These are phyloP conservation scores for Euschistus heros DNA, from an alignment of 1,140 invertebrate species.

Conservation along the genomic window DNA sequence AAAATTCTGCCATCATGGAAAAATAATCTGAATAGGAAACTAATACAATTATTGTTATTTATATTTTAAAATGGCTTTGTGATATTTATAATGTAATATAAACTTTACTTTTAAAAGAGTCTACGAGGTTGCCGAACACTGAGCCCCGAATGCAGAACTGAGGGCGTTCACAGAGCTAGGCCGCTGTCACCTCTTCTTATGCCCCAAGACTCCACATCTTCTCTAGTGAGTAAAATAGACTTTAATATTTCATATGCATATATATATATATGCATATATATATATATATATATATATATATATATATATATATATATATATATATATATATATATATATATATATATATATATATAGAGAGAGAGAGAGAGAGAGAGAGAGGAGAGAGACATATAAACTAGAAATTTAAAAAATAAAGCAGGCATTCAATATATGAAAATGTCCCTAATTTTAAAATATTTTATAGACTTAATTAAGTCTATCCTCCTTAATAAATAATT, in stretches of 20 bases:
- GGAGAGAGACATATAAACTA: no score
- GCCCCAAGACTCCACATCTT: conserved; percentile 22
- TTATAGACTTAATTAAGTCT: no score
- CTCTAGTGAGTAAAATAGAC: conserved; percentile 14
- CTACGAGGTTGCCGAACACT: background rate
- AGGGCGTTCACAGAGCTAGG: conserved; percentile 5
- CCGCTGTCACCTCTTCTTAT: conserved; percentile 22
- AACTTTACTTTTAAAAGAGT: background rate
- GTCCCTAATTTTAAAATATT: no score
- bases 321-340: background rate
- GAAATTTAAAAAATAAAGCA: no score
- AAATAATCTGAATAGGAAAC: no score
- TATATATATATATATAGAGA: no score
- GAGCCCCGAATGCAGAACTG: conserved; percentile 17
- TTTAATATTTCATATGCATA: background rate
- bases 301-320: conserved; percentile 6
- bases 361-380: no score
- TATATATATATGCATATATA: conserved; percentile 3
- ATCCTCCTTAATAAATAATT: no score
- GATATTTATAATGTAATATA: background rate
- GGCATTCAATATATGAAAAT: no score
- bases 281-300: conserved; percentile 5
- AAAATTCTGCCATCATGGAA: no score
- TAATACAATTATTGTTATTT: no score
- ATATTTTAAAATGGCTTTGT: no score